Base-by-base conservation (phyloP, 2,888 invertebrate species). In the Clistopyga incitator region DNA sequence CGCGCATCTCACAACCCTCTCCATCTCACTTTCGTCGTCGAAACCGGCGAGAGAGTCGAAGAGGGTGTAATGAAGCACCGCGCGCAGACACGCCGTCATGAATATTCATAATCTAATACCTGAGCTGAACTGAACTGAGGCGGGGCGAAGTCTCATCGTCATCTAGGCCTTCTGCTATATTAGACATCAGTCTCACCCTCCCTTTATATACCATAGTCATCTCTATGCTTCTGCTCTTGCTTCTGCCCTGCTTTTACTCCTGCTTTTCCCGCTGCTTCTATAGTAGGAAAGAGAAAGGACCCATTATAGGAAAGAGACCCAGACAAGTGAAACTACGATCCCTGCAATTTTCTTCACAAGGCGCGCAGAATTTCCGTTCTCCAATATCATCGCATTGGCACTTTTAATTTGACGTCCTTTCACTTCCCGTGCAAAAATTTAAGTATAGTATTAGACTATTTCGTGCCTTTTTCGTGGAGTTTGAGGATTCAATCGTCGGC, bases 21-120 rank as follows among this genome's bases (percentile, higher is more conserved):
- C 80, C 45, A 47, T 78, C 70, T 71, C 71, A 34, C 81, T 76
- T 75, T 56, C 75, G 45, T 78, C 77, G 78, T 79, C n/a, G 71
- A 78, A 78, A 70, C 78, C 68, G 56, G 72, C 47, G 85, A 82
- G 85, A 82, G 83, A 71, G 81, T 85, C 38, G 87, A 85, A 87
- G 89, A 90, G 90, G 90, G 90, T 92, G 92, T 92, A 93, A 93
- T 93, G 93, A 93, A 93, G 92, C 92, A 91, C 92, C 92, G 92
- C 90, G 91, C 92, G 91, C 92, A 92, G 92, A 92, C 92, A 92
- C 92, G 89, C 91, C 90, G 92, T 90, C 93, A 93, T 93, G 93
- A 93, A 93, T 93, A 93, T 93, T 93, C 93, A 93, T 93, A 93
- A 93, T 92, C 92, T 93, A 92, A 93, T 93, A 93, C 92, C 92